Percentiles rank a stretch among this genome's conserved stretches.
Conservation (phyloP, 2,113 vertebrate species). For the Caloenas nicobarica region DNA sequence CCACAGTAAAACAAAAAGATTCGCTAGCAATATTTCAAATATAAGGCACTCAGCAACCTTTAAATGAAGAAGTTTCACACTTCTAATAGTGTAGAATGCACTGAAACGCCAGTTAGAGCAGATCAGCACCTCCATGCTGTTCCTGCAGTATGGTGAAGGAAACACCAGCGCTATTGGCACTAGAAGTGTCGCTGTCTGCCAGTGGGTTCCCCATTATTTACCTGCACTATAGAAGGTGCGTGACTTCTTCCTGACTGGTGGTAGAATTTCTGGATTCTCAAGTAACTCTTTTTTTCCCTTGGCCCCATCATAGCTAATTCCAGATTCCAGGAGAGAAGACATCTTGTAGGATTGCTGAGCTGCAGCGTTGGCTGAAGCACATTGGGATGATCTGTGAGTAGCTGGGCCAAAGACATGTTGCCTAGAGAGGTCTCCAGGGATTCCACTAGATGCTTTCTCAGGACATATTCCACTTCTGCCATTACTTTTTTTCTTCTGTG, state of each 20-base stretch:
- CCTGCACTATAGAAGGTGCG: constrained; percentile 89
- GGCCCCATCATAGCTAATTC: constrained; percentile 29
- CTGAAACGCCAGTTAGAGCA: background rate
- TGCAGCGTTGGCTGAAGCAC: background rate
- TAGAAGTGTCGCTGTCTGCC: background rate
- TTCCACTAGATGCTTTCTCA: background rate
- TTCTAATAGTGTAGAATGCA: background rate
- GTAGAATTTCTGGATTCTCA: background rate
- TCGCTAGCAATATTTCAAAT: background rate
- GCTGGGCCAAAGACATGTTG: constrained; percentile 54
- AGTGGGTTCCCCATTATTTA: constrained; percentile 22
- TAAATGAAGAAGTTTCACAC: background rate
- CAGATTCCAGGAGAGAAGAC: constrained; percentile 24
- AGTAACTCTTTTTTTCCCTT: constrained; percentile 35
- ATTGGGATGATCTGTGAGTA: constrained; percentile 67
- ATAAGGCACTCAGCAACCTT: background rate
- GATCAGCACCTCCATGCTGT: background rate
- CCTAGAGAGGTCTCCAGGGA: background rate
- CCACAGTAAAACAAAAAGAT: background rate
- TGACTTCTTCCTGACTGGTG: constrained; percentile 84
- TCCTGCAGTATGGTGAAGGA: background rate
- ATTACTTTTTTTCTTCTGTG: background rate
- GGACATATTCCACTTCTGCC: accelerated
- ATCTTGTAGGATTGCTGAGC: constrained; percentile 17
- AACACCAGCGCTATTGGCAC: background rate